Base-by-base conservation (phyloP, 2,888 invertebrate genomes). In the Lottia gigantea region DNA sequence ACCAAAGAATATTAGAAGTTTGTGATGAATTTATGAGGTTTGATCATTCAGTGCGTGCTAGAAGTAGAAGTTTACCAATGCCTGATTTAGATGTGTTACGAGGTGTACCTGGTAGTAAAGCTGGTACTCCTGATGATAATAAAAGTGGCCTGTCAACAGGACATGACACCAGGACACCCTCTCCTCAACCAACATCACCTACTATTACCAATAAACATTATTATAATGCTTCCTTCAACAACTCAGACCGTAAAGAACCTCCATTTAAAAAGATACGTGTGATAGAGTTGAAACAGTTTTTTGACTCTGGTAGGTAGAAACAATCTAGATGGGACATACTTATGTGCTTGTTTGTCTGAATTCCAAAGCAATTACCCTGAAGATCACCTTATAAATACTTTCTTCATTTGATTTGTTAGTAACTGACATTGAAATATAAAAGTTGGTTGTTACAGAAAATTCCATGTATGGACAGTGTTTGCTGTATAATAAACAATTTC, bases 241-340 rank as follows among this genome's bases (percentile, higher is more conserved):
- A 78, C 16, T 72, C 80, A 61, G 82, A 79, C n/a, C 67, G 80
- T n/a, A 80, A 79, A 71, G 86, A 87, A 71, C 85, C 85, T 45
- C 81, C 84, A 2, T 86, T 83, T 75, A 89, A 89, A 75, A 85
- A 86, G 75, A 95, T 95, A 91, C 95, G 96, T 90, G 96, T 97
- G 92, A 93, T 95, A 0, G 97, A 96, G 85, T 89, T 97, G 49
- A 93, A 94, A 87, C 94, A 95, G 1, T 96, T 97, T 83, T 95
- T 96, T 19, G 97, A 96, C 88, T 95, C 95, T 0, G 55, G 55
- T 49, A 16, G 14, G 49, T 55, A 55, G 55, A 11, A 40, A 40
- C 40, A 40, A 40, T 8, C 7, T 40, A 8, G 2, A 8, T 40
- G 40, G n/a, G n/a, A n/a, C n/a, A n/a, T n/a, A n/a, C n/a, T n/a